Base-by-base conservation (phyloP, 2,888 invertebrate species). In the Epicampocera succincta region DNA sequence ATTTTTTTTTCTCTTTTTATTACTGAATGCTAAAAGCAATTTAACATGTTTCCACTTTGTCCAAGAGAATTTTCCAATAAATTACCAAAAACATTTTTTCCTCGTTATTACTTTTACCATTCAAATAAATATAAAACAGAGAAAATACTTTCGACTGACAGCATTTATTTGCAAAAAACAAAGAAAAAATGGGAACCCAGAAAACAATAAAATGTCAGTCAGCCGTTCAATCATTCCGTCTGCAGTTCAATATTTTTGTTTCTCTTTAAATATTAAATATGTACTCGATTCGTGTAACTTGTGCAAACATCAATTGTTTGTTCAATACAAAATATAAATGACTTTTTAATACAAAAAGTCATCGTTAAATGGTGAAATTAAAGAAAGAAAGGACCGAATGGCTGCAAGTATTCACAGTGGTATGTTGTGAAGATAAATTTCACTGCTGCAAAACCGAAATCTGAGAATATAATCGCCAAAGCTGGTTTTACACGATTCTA, bases 261-360 rank as follows among this genome's bases (percentile, higher is more conserved):
- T 33, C 17, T 66, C 33, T 33, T 5, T 4, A 29, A 72, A 19
- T 72, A 72, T 21, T 42, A 25, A 17, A 54, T 58, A 29, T 75
- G n/a, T n/a, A n/a, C n/a, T 48, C 52, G n/a, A 50, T 48, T 56
- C 54, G 19, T 19, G 40, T 42, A 42, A 46, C 33, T 65, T 65
- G 15, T 48, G 25, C 17, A 46, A 60, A 61, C 38, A 68, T 61
- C 66, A 66, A 61, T 79, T 79, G 79, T 73, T 79, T 79, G 74
- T 74, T 79, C 73, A 74, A 74, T 79, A 73, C n/a, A 52, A 79
- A 54, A 40, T 58, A 48, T 25, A 73, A 72, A 73, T 66, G 65
- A 65, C 33, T 61, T 48, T 38, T 15, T 60, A 63, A 15, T 44
- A 21, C 38, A 72, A 60, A 46, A 50, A 42, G 60, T 29, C 50